Evolutionary conservation across 2,888 invertebrate species (phyloP), one percentile per base, ranked within the genome.

Genomic region (Thera britannica): DNA sequence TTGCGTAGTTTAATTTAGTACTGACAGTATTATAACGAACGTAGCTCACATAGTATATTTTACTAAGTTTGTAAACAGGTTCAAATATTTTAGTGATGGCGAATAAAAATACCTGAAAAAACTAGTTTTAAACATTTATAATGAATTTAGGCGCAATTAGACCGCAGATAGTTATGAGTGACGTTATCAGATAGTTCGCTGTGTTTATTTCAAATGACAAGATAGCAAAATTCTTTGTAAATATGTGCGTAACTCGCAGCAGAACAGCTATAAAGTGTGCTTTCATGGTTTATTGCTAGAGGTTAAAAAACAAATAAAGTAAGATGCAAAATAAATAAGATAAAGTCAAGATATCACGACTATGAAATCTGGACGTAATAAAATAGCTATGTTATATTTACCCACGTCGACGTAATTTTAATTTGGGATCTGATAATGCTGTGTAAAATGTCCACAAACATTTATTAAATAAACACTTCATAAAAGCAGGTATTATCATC

Each of bases 131-230:
- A 46, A 65, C 54, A 49, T 23, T 59, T 7, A 68, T 73, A 71
- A 69, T 72, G 72, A 72, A 74, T 70, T 79, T 81, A 82, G 82
- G 79, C 82, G 80, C 79, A 75, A 74, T 78, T 80, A 81, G 79
- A 83, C 81, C 78, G 78, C 72, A 54, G 35, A 52, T n/a, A 12
- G 12, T n/a, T n/a, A 5, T 41, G 12, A 58, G 56, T 65, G 69
- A 69, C 65, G 52, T 59, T 65, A 65, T 65, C 68, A 55, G 34
- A 51, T 48, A 49, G 9, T 44, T 46, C 49, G n/a, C 55, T 62
- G 61, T 58, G 56, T 61, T 57, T 57, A 51, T 36, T 41, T 52
- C 3, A 34, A 51, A 48, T 56, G 9, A 49, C 58, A 67, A 41
- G 57, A 57, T 57, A 63, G 2, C 12, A 7, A 67, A 62, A 54